Conservation (phyloP, 2,797 vertebrate genomes). For the Psittacula derbiana region DNA sequence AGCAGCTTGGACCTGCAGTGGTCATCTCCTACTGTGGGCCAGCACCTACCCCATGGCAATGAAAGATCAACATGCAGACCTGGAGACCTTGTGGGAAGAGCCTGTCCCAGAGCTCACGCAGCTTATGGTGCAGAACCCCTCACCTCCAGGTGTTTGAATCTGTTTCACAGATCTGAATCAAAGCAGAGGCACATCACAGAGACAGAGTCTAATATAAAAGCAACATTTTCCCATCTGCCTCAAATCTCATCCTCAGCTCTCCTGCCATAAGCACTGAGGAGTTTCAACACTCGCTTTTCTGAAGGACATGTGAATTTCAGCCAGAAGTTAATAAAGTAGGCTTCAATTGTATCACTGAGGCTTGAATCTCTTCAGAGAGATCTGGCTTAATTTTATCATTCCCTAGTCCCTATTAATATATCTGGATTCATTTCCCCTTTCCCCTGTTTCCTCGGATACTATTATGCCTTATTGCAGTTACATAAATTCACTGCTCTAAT, state of each 20-base stretch:
- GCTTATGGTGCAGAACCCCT: fast-evolving
- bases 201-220: background rate
- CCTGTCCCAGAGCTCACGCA: background rate
- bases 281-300: background rate
- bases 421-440: slow-evolving; percentile 18
- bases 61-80: fast-evolving
- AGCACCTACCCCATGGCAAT: background rate
- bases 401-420: background rate
- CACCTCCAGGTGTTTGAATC: background rate
- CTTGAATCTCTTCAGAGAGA: background rate
- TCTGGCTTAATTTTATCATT: slow-evolving; percentile 6
- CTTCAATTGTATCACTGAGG: background rate
- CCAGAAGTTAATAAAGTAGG: background rate
- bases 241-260: background rate
- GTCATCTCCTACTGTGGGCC: background rate
- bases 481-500: slow-evolving; percentile 34
- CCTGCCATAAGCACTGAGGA: background rate
- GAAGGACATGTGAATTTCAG: background rate
- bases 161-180: background rate
- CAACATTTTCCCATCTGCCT: background rate
- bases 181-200: background rate
- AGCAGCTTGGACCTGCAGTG: background rate
- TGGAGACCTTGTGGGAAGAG: background rate
- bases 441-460: background rate
- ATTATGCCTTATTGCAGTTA: background rate